These are phyloP conservation scores for Sebastes trivittatus DNA, from an alignment of 2,797 vertebrate genomes.

Conservation along the genomic window DNA sequence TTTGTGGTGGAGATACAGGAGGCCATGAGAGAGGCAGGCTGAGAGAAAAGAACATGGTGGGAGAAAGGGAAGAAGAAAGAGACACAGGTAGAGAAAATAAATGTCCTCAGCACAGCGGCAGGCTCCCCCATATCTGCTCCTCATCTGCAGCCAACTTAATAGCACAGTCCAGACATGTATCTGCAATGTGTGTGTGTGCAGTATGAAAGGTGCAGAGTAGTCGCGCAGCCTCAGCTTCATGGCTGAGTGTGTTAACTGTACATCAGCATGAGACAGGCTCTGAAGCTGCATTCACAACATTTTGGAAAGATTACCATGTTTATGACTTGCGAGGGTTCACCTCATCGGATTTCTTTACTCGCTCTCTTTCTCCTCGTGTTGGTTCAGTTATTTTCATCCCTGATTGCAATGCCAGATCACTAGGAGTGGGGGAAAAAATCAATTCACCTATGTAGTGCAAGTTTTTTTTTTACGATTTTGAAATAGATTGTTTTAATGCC, in stretches of 20 bases:
- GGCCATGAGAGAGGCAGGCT: background rate
- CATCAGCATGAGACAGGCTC: background rate
- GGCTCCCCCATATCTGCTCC: slow-evolving; percentile 11
- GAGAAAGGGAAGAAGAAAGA: too few species aligned
- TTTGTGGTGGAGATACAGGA: background rate
- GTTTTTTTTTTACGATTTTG: too few species aligned
- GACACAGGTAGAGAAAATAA: background rate
- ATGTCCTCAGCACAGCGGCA: slow-evolving; percentile 2
- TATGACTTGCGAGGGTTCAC: background rate
- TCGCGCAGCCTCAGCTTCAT: background rate
- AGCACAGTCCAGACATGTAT: background rate
- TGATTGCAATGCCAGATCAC: background rate
- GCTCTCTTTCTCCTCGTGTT: background rate
- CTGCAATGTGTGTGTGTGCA: background rate
- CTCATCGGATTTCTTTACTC: background rate
- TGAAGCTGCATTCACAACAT: background rate
- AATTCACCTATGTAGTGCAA: too few species aligned
- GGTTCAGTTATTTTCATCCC: background rate
- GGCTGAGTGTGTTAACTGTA: background rate
- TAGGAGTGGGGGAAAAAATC: too few species aligned
- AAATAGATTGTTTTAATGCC: too few species aligned
- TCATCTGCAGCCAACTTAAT: slow-evolving; percentile 18
- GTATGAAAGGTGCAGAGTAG: background rate
- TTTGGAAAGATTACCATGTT: background rate
- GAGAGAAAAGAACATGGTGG: background rate